These are phyloP conservation scores for Argya squamiceps DNA, from an alignment of 2,797 vertebrate species.

Conservation along the genomic window DNA sequence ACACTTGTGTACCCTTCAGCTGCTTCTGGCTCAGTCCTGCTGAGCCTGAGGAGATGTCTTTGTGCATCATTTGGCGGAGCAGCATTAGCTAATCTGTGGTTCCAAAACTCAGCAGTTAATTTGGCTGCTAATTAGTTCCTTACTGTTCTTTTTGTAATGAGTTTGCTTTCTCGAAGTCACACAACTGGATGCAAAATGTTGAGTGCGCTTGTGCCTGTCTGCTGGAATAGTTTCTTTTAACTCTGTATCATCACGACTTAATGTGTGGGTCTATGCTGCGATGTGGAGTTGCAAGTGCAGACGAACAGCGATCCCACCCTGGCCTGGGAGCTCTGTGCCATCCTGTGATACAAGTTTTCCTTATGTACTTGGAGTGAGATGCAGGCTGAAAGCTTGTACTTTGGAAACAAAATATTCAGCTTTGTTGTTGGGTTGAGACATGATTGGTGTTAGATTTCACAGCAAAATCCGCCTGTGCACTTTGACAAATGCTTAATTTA, in stretches of 20 bases:
- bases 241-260: background rate
- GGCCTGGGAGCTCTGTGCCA: background rate
- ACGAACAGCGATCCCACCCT: fast-evolving
- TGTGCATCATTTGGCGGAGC: background rate
- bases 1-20: background rate
- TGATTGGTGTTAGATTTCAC: background rate
- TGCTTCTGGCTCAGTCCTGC: background rate
- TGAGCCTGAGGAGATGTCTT: background rate
- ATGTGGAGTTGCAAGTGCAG: background rate
- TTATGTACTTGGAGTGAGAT: background rate
- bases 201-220: background rate
- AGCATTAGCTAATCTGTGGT: background rate
- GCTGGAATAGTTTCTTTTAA: background rate
- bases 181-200: background rate
- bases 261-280: background rate
- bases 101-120: background rate
- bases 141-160: background rate
- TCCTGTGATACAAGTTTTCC: background rate
- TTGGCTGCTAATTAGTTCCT: background rate
- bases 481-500: background rate
- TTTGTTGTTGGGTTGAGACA: background rate
- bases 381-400: background rate
- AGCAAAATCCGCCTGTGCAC: fast-evolving
- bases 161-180: background rate
- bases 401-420: background rate